These are phyloP conservation scores for human (Homo sapiens) DNA, from an alignment of 2,113 vertebrate genomes.

Conservation along the genomic window GRCh38 chrX:23771001-23771500, in stretches of 20 bases:
- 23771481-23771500: too few species aligned
- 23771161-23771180: neutral
- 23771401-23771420: too few species aligned
- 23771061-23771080: neutral
- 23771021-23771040: slow-evolving; percentile 39
- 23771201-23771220: neutral
- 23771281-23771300: neutral
- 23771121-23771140: neutral
- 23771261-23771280: neutral
- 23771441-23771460: too few species aligned
- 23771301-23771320: neutral
- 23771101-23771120: neutral
- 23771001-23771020: slow-evolving; percentile 32
- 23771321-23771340: neutral
- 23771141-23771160: neutral
- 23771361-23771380: too few species aligned
- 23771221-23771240: neutral
- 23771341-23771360: too few species aligned
- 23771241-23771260: neutral
- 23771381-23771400: too few species aligned
- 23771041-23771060: neutral
- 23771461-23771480: too few species aligned
- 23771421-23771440: too few species aligned
- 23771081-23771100: neutral
- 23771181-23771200: neutral